Percentiles rank a stretch among this genome's conserved stretches.
phyloP scores from a whole-genome alignment of 2,888 invertebrate genomes.

The Drosophila kokeensis region DNA sequence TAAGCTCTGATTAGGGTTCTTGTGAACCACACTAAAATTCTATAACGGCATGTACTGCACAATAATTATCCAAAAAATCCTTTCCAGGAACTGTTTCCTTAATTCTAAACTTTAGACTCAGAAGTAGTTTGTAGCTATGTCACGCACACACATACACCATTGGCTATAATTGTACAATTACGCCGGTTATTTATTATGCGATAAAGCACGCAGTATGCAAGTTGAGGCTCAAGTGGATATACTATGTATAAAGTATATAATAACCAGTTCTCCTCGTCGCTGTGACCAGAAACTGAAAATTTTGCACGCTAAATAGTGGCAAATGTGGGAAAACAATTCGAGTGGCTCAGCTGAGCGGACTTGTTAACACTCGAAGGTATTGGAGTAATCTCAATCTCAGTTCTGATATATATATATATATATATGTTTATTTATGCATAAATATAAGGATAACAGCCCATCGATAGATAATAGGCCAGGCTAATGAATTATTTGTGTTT shows the following conservation, averaged over 20 bases:
- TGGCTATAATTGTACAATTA: constrained; percentile 80
- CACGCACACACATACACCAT: constrained; percentile 49
- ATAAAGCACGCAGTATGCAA: constrained; percentile 77
- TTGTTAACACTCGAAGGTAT: constrained; percentile 71
- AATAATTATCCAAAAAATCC: constrained; percentile 32
- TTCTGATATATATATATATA: constrained; percentile 34
- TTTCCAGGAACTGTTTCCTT: constrained; percentile 58
- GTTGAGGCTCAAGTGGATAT: constrained; percentile 38
- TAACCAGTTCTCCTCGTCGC: constrained; percentile 5
- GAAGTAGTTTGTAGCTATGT: constrained; percentile 29
- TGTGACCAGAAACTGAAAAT: constrained; percentile 8
- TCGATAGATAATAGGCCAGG: constrained; percentile 11
- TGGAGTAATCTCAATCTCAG: constrained; percentile 51
- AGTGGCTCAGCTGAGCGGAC: constrained; percentile 37
- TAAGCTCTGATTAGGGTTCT: neutral
- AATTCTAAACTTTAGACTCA: constrained; percentile 1
- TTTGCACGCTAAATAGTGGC: constrained; percentile 69
- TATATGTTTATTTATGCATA: constrained; percentile 27
- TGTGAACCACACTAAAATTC: constrained; percentile 8
- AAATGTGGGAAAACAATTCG: constrained; percentile 38
- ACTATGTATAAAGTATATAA: constrained; percentile 16
- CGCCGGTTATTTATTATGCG: constrained; percentile 79
- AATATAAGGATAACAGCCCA: neutral
- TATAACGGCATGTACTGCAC: constrained; percentile 38
- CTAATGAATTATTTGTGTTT: constrained; percentile 53